phyloP scores from a whole-genome alignment of 2,113 vertebrate species.

The Coregonus clupeaformis region DNA sequence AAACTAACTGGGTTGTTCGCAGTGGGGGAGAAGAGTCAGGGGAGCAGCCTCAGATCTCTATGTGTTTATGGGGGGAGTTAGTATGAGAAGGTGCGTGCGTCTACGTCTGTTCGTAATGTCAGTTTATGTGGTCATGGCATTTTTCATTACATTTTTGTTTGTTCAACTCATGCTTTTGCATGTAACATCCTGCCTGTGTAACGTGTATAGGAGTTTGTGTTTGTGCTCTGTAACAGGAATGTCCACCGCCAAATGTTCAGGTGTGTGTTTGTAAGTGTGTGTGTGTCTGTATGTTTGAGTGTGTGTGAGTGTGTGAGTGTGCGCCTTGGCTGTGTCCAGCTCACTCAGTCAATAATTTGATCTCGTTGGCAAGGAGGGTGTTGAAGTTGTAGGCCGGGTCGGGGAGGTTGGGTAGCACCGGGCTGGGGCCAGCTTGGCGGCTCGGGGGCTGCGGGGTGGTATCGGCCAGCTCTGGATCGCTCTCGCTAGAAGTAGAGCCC shows the following conservation, averaged over 20 bases:
- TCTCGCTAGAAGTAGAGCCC: slow-evolving; percentile 86
- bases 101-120: slow-evolving; percentile 26
- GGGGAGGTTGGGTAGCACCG: slow-evolving; percentile 59
- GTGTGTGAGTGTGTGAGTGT: slow-evolving; percentile 20
- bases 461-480: slow-evolving; percentile 83
- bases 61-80: slow-evolving; percentile 40
- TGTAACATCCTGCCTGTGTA: slow-evolving; percentile 16
- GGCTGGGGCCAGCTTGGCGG: slow-evolving; percentile 52
- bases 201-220: slow-evolving; percentile 6
- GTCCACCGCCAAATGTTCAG: slow-evolving; percentile 21
- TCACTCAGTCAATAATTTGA: slow-evolving; percentile 86
- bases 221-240: slow-evolving; percentile 52
- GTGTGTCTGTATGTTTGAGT: slow-evolving; percentile 34
- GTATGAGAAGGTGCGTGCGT: slow-evolving; percentile 52
- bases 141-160: slow-evolving; percentile 28
- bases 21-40: slow-evolving; percentile 61
- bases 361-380: slow-evolving; percentile 81
- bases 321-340: slow-evolving; percentile 52
- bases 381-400: slow-evolving; percentile 83
- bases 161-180: slow-evolving; percentile 40
- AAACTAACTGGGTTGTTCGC: slow-evolving; percentile 23
- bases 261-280: slow-evolving; percentile 9
- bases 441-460: slow-evolving; percentile 59
- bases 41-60: slow-evolving; percentile 79
- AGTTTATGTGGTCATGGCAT: slow-evolving; percentile 23